Conservation (phyloP, 1,140 invertebrate species). For the Tenebrio molitor region DNA sequence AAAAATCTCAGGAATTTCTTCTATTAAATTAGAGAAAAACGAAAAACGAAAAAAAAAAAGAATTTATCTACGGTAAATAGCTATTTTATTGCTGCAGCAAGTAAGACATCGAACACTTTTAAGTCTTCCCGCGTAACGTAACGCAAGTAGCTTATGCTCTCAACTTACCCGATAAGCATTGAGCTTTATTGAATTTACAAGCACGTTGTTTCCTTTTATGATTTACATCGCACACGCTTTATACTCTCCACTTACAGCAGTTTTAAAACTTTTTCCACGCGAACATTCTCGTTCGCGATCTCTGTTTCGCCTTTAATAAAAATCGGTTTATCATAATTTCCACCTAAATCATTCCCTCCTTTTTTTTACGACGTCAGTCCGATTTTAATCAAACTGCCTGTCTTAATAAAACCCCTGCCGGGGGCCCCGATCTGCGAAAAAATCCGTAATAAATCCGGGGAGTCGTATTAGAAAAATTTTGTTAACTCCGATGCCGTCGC, state of each 20-base stretch:
- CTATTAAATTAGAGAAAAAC: too few relatives aligned
- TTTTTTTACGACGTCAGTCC: conserved; percentile 7
- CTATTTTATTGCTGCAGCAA: background rate
- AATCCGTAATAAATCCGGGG: background rate
- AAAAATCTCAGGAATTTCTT: too few relatives aligned
- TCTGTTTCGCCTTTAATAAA: conserved; percentile 21
- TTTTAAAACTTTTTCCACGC: conserved; percentile 3
- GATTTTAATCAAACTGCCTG: conserved; percentile 26
- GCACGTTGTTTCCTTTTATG: conserved; percentile 44
- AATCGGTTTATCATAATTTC: conserved; percentile 17
- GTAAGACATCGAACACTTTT: conserved; percentile 12
- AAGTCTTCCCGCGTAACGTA: background rate
- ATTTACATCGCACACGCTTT: conserved; percentile 32
- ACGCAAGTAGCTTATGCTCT: conserved; percentile 25
- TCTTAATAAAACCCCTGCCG: conserved; percentile 21
- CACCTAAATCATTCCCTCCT: conserved; percentile 27
- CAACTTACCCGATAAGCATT: conserved; percentile 42
- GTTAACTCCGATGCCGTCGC: conserved; percentile 14
- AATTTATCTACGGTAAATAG: background rate
- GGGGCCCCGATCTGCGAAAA: background rate
- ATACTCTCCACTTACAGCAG: background rate
- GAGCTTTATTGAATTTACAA: conserved; percentile 46
- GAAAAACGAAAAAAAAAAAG: too few relatives aligned
- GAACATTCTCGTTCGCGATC: background rate
- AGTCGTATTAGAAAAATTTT: conserved; percentile 32